phyloP scores from a whole-genome alignment of 30 jellyfish, hydroid and myxozoan genomes.

The Aurelia coerulea region DNA sequence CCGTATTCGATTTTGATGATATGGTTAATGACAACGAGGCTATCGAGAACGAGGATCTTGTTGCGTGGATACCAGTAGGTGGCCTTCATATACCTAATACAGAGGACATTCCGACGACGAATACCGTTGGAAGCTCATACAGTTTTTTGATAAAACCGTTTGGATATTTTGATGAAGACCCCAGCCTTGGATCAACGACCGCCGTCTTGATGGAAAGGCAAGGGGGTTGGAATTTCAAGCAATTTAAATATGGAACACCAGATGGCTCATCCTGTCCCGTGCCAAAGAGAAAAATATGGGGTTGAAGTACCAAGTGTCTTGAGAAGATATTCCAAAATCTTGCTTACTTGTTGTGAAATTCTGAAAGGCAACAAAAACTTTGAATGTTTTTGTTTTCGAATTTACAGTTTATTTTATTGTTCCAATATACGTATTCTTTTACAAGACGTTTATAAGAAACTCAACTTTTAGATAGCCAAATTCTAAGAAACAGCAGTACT shows the following conservation, averaged over 20 bases:
- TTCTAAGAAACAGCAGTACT: too few species aligned
- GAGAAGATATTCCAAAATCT: too few species aligned
- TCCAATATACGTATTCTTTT: too few species aligned
- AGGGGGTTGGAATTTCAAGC: constrained; percentile 13
- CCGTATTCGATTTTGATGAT: constrained; percentile 50
- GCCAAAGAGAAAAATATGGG: constrained; percentile 42
- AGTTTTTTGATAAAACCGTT: constrained; percentile 61
- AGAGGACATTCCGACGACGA: constrained; percentile 64
- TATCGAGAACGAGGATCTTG: constrained; percentile 68
- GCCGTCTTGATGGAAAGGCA: constrained; percentile 24
- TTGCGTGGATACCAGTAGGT: constrained; percentile 75
- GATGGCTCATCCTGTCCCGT: constrained; percentile 60
- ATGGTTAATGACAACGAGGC: constrained; percentile 66
- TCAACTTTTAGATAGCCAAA: too few species aligned
- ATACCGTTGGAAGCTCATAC: constrained; percentile 49
- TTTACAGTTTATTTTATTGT: too few species aligned
- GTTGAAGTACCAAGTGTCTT: too few species aligned
- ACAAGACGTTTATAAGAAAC: too few species aligned
- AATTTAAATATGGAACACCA: constrained; percentile 60
- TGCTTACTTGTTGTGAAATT: too few species aligned
- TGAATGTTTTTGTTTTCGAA: too few species aligned
- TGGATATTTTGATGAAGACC: constrained; percentile 70
- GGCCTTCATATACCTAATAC: constrained; percentile 73
- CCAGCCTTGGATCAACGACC: constrained; percentile 58
- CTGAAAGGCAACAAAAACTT: too few species aligned